Percentiles rank a stretch among this genome's conserved stretches.
phyloP scores from a whole-genome alignment of 2,888 invertebrate genomes.

The Cantharis flavilabris region DNA sequence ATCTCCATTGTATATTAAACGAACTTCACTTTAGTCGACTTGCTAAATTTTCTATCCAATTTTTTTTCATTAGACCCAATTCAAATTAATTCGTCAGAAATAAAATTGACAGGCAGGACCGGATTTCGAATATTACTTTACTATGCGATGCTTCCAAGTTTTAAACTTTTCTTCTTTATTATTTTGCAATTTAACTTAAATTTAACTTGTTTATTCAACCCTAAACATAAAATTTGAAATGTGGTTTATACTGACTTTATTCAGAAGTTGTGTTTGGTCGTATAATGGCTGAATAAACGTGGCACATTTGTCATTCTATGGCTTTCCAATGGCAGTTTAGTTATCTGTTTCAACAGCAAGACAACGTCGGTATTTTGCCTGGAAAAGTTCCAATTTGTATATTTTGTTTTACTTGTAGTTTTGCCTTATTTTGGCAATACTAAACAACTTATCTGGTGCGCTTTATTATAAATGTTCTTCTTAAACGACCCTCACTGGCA shows the following conservation, averaged over 20 bases:
- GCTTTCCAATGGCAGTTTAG: slow-evolving; percentile 44
- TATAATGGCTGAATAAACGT: slow-evolving; percentile 45
- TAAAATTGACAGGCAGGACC: neutral
- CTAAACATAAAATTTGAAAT: slow-evolving; percentile 37
- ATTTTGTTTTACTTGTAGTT: slow-evolving; percentile 34
- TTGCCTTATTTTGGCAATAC: slow-evolving; percentile 20
- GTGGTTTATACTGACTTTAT: slow-evolving; percentile 20
- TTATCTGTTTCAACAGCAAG: slow-evolving; percentile 41
- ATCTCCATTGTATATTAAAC: slow-evolving; percentile 2
- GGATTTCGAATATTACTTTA: neutral
- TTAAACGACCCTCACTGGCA: slow-evolving; percentile 16
- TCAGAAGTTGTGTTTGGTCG: slow-evolving; percentile 29
- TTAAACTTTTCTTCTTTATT: neutral
- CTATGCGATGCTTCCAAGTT: neutral
- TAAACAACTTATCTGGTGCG: slow-evolving; percentile 15
- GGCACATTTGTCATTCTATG: slow-evolving; percentile 46
- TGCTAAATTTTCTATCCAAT: neutral
- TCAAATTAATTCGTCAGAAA: neutral
- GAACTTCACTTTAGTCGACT: neutral
- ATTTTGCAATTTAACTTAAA: neutral
- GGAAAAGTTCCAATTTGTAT: slow-evolving; percentile 47
- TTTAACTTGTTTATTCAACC: neutral
- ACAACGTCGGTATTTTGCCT: slow-evolving; percentile 42
- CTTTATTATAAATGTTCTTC: slow-evolving; percentile 19
- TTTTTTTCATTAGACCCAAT: neutral